A percentile compares a stretch with the other conserved stretches of the same genome.
phyloP scores from a whole-genome alignment of 2,797 vertebrate species.

The Eurystomus glaucurus region DNA sequence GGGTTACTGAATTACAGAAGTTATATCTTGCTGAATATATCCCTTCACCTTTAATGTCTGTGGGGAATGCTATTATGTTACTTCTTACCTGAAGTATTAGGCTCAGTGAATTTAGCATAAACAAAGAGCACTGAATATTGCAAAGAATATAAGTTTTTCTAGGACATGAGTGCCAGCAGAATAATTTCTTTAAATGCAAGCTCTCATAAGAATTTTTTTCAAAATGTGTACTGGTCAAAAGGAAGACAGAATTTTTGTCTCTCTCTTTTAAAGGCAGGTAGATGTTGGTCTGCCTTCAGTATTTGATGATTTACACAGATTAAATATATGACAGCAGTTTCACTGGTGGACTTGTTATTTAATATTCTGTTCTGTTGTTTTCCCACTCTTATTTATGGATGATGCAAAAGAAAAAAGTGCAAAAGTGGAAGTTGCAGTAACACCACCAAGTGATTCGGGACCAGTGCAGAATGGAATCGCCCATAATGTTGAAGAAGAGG shows the following conservation, averaged over 20 bases:
- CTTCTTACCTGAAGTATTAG: neutral
- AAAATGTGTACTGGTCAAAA: neutral
- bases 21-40: neutral
- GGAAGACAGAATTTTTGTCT: neutral
- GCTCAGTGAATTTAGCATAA: neutral
- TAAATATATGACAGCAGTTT: neutral
- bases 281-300: neutral
- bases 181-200: neutral
- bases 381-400: neutral
- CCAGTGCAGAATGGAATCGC: conserved; percentile 91
- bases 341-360: neutral
- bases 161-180: neutral
- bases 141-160: neutral
- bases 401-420: conserved; percentile 89
- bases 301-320: neutral
- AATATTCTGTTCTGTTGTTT: conserved; percentile 29
- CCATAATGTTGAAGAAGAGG: conserved; percentile 91
- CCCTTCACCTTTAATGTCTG: neutral
- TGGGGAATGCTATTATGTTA: neutral
- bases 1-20: neutral
- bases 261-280: neutral
- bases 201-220: neutral
- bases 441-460: conserved; percentile 88
- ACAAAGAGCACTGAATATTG: neutral
- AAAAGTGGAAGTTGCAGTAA: conserved; percentile 95